These are phyloP conservation scores for Antheraea yamamai DNA, from an alignment of 2,888 invertebrate genomes.

Conservation along the genomic window DNA sequence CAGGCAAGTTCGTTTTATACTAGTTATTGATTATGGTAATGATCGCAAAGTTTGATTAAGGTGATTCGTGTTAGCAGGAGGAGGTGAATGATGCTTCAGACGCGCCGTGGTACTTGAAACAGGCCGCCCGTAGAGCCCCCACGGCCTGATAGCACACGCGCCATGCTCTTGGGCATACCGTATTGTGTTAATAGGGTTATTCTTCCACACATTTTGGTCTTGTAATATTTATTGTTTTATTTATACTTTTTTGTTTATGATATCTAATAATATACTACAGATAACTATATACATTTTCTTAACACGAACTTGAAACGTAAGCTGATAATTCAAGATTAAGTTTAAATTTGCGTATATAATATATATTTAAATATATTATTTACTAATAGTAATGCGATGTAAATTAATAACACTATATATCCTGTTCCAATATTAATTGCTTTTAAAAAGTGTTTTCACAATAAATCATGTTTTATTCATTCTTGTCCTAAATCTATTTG, in stretches of 20 bases:
- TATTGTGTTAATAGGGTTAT: conserved; percentile 13
- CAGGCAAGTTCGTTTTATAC: no score
- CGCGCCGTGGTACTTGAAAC: conserved; percentile 25
- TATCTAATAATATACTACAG: background rate
- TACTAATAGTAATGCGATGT: background rate
- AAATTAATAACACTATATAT: background rate
- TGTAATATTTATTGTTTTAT: conserved; percentile 13
- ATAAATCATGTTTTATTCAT: background rate
- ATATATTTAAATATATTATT: background rate
- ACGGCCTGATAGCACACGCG: conserved; percentile 59
- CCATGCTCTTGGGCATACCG: conserved; percentile 23
- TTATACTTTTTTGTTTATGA: background rate
- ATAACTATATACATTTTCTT: background rate
- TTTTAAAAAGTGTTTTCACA: background rate
- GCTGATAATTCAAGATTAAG: background rate
- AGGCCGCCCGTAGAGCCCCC: conserved; percentile 33
- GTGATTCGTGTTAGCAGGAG: conserved; percentile 43
- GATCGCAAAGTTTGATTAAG: conserved; percentile 49
- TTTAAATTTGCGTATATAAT: background rate
- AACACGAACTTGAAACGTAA: background rate
- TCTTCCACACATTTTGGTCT: conserved; percentile 16
- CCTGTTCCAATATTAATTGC: background rate
- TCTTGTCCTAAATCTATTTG: background rate
- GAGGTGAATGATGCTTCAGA: conserved; percentile 36
- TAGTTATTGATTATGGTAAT: conserved; percentile 28